phyloP scores from a whole-genome alignment of 2,113 vertebrate species.

The Salvator merianae region DNA sequence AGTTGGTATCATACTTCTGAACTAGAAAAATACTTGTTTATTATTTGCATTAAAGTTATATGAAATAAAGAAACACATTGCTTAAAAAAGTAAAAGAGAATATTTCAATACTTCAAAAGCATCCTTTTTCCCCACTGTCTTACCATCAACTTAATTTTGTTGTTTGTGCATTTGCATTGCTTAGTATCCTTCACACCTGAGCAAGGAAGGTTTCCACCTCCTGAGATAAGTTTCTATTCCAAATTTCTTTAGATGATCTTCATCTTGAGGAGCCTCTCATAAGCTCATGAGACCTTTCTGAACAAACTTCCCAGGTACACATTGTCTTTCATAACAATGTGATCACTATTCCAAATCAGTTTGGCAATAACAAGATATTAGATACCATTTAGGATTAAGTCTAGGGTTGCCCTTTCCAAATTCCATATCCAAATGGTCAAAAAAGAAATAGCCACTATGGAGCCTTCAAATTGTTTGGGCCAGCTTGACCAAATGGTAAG shows the following conservation, averaged over 20 bases:
- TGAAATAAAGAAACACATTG: neutral
- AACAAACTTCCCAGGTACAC: neutral
- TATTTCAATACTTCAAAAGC: neutral
- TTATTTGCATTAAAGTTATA: neutral
- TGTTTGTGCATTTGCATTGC: neutral
- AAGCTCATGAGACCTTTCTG: neutral
- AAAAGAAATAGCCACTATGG: too few relatives aligned
- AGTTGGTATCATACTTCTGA: neutral
- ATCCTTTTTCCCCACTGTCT: neutral
- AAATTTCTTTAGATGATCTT: too few relatives aligned
- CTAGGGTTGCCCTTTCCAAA: too few relatives aligned
- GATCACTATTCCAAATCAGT: neutral
- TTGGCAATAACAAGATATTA: neutral
- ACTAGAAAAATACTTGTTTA: neutral
- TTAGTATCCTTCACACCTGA: neutral
- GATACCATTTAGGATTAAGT: neutral
- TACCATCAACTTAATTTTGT: neutral
- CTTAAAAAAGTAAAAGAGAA: neutral
- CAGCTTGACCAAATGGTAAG: too few relatives aligned
- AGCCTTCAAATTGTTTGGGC: too few relatives aligned
- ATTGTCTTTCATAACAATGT: neutral
- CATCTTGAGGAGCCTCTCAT: neutral
- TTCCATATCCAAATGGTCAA: neutral
- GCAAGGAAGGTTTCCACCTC: neutral
- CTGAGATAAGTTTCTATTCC: neutral